Base-by-base conservation (phyloP, 2,113 vertebrate genomes). In the Climacteris rufus region DNA sequence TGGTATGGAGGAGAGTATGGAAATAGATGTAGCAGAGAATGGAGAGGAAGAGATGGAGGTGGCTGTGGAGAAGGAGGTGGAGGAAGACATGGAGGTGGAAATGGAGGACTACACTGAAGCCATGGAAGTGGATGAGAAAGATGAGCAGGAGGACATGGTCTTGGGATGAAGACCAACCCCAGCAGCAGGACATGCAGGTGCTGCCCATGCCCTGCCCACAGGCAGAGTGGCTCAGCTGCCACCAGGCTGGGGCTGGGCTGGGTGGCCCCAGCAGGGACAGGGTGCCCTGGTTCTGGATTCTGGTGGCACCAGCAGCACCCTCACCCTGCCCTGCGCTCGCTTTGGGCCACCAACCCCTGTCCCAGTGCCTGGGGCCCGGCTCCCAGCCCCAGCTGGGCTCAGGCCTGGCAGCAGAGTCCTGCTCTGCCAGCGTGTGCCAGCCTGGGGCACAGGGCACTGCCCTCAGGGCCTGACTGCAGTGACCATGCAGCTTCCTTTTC, bases 401-500 rank as follows among this genome's bases (percentile, higher is more conserved):
- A 8, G 79, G 15, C 4, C 59, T 23, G 59, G 40, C 6, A 5
- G 69, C 49, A 74, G 39, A 72, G n/a, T 10, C 40, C 40, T 1
- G 7, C 68, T 33, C 6, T 84, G 40, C 22, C 57, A 33, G 57
- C 0, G 2, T 72, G 69, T 39, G 1, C 28, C 50, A 56, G 59
- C 4, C 69, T 84, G 50, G 60, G 30, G 1, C 70, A 40, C 60
- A 57, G 35, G 50, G 35, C 24, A 9, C 50, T 57, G 19, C 60
- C 40, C 60, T 56, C 30, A 11, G 47, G 12, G 64, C 10, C 15
- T 1, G 3, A 1, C 57, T 42, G 49, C 3, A 24, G 16, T 49
- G 16, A 79, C 30, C 1, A 0, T 56, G 42, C 1, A 4, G 0
- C 50, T 42, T 64, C 16, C 35, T 42, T 64, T 40, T 14, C 20